Base-by-base conservation (phyloP, 2,888 invertebrate species). In the Petrolisthes cinctipes region DNA sequence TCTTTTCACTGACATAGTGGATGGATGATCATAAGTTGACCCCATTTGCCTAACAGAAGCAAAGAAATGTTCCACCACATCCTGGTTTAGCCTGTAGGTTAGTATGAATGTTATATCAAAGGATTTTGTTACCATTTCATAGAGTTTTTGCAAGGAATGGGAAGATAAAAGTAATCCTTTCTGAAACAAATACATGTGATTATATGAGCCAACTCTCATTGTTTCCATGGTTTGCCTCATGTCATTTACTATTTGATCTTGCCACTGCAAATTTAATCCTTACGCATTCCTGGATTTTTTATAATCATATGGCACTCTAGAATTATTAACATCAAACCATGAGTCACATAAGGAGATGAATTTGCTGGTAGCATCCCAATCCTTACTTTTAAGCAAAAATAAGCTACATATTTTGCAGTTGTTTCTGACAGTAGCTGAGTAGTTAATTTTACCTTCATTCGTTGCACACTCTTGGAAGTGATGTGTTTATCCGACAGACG, bases 401-500 rank as follows among this genome's bases (percentile, higher is more conserved):
- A 83, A 17, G 23, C 4, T 20, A 57, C n/a, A 20, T 4, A 54
- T 54, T 83, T 83, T 68, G 71, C 37, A 17, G 83, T 80, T 14
- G 57, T 56, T 57, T 80, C 57, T 54, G 80, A 80, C n/a, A 82
- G 66, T 1, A 82, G 68, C 4, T 82, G 82, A 68, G 51, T 20
- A 23, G 51, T 66, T 61, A 82, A 66, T 0, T 37, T 61, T 54
- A 83, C 37, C 17, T 54, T 51, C 56, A 75, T 83, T 9, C 83
- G 6, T 73, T 83, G n/a, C 14, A 6, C 73, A 17, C 73, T 5
- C n/a, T 54, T 9, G 6, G 1, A 54, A 54, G 1, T n/a, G 53
- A 83, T 53, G 54, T 83, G 76, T 37, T 83, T 83, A 4, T 83
- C 20, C 56, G 83, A 75, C 20, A 83, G 53, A 11, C 57, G 5